Evolutionary conservation across 2,113 vertebrate species (phyloP), one percentile per base, ranked within the genome.

Genomic region (Piaya cayana): DNA sequence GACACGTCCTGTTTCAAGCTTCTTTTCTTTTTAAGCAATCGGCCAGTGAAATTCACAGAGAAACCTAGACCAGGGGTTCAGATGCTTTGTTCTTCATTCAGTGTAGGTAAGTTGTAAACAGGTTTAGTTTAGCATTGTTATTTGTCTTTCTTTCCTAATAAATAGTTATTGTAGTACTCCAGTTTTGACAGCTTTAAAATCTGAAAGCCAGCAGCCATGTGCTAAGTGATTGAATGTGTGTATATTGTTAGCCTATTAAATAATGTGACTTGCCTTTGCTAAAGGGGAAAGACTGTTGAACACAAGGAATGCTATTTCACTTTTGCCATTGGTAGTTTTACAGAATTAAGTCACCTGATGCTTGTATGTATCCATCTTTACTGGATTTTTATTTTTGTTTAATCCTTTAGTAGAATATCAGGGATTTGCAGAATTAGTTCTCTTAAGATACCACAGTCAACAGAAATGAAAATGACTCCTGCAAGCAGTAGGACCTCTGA

Each of bases 41-140:
- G 98, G 8, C 99, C 99, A 36, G 94, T 99, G 96, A 99, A 99
- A 95, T 99, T 99, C 96, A 99, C 98, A 36, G 99, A 99, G 96
- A 98, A 98, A 23, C 98, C 99, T 26, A 98, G 99, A 79, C 99
- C 99, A 32, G 99, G 99, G 9, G 98, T 99, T 95, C 99, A 99
- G 93, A 99, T 99, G 64, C 98, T 99, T 82, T 99, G 99, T 82
- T 99, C 99, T 82, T 99, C 99, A 12, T 99, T 99, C 97, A 99
- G 99, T 71, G 98, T 98, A 94, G 99, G 99, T 99, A 98, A 98
- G 98, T 84, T 52, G 55, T 19, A 2, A 27, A 8, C 7, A 68
- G 12, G 6, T 25, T 36, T 21, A 56, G 23, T 42, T 90, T 8
- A 55, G 29, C 30, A 2, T 25, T 67, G 20, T 34, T 36, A 20